Evolutionary conservation across 2,888 invertebrate species (phyloP).

Genomic region (Autographa pulchrina): DNA sequence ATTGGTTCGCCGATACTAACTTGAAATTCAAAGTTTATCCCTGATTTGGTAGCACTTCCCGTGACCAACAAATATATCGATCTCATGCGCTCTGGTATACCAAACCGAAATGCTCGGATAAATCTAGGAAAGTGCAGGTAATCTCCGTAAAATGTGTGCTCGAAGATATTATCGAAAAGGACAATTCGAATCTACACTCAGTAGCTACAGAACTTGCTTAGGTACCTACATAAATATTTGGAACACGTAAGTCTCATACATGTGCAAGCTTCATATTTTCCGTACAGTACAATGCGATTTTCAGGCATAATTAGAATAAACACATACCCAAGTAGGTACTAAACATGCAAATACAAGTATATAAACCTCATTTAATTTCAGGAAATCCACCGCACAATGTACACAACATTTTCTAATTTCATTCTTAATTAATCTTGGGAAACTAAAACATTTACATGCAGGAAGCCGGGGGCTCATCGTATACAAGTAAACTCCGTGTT

Average conservation of each 20-base stretch:
- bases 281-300: too few relatives aligned
- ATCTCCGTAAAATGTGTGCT: not conserved
- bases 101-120: not conserved
- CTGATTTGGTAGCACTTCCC: not conserved
- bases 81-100: not conserved
- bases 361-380: not conserved
- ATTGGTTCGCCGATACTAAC: not conserved
- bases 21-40: not conserved
- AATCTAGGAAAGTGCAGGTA: not conserved
- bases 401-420: not conserved
- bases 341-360: not conserved
- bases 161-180: not conserved
- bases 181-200: too few relatives aligned
- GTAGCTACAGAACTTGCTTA: too few relatives aligned
- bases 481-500: slow-evolving; percentile 14
- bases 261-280: too few relatives aligned
- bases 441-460: not conserved
- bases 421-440: slow-evolving; percentile 1
- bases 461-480: not conserved
- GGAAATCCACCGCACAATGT: not conserved
- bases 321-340: not conserved
- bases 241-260: not conserved
- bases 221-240: not conserved
- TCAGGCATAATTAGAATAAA: too few relatives aligned
- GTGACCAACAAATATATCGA: not conserved